phyloP scores from a whole-genome alignment of 2,888 invertebrate genomes.

The Lysandra bellargus region DNA sequence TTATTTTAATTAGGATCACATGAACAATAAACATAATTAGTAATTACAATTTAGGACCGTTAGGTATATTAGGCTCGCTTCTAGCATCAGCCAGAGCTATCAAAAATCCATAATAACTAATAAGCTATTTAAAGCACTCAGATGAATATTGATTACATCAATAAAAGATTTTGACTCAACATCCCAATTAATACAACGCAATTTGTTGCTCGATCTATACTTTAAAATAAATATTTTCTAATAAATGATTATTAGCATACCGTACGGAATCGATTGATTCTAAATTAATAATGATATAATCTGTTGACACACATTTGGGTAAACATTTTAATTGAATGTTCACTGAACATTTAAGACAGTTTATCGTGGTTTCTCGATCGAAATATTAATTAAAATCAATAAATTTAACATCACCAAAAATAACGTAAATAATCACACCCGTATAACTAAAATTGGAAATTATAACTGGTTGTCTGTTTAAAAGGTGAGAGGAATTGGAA shows the following conservation, averaged over 20 bases:
- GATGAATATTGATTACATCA: slow-evolving; percentile 14
- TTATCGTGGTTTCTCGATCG: neutral
- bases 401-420: neutral
- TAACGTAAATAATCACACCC: neutral
- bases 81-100: neutral
- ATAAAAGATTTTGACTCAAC: slow-evolving; percentile 3
- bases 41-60: neutral
- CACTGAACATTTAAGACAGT: neutral
- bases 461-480: slow-evolving; percentile 11
- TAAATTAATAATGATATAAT: slow-evolving; percentile 1
- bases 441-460: neutral
- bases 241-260: slow-evolving; percentile 3
- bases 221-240: slow-evolving; percentile 8
- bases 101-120: neutral
- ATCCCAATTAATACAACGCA: slow-evolving; percentile 7
- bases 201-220: slow-evolving; percentile 6
- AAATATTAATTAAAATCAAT: slow-evolving; percentile 5
- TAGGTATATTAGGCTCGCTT: neutral
- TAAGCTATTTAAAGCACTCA: neutral
- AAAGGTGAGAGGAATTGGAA: slow-evolving; percentile 17
- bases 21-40: no score
- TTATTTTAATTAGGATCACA: no score
- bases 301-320: neutral
- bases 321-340: neutral
- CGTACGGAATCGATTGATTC: neutral